A percentile compares a stretch with the other conserved stretches of the same genome.
Conservation (phyloP, 2,888 invertebrate genomes). For the Platerodrilus igneus region DNA sequence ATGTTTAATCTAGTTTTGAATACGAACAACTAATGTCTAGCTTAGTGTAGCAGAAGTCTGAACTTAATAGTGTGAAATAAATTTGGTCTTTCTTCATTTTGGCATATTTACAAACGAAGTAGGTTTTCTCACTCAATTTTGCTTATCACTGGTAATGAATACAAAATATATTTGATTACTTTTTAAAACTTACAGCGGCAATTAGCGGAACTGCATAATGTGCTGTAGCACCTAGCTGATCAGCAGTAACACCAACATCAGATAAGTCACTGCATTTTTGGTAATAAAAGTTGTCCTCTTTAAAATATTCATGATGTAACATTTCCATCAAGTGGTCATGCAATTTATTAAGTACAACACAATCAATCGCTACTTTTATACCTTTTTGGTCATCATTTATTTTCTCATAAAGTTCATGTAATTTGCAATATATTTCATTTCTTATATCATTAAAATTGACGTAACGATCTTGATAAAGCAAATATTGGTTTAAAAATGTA, state of each 20-base stretch:
- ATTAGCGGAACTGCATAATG: conserved; percentile 44
- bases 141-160: too few species aligned
- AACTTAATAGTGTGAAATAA: too few species aligned
- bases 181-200: conserved; percentile 42
- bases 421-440: conserved; percentile 1
- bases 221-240: conserved; percentile 45
- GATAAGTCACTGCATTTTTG: conserved; percentile 41
- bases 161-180: not conserved
- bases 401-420: not conserved
- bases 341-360: conserved; percentile 32
- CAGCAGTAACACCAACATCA: conserved; percentile 41
- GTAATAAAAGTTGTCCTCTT: conserved; percentile 41
- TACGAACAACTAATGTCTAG: too few species aligned
- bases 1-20: too few species aligned
- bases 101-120: too few species aligned
- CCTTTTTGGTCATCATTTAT: not conserved
- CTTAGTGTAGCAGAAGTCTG: too few species aligned
- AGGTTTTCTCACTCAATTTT: too few species aligned
- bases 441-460: conserved; percentile 3
- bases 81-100: too few species aligned
- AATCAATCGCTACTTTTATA: conserved; percentile 4
- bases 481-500: too few species aligned
- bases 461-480: too few species aligned
- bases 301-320: conserved; percentile 35
- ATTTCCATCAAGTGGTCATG: conserved; percentile 42